Conservation (phyloP, 2,797 vertebrate genomes). For the Moxostoma hubbsi region DNA sequence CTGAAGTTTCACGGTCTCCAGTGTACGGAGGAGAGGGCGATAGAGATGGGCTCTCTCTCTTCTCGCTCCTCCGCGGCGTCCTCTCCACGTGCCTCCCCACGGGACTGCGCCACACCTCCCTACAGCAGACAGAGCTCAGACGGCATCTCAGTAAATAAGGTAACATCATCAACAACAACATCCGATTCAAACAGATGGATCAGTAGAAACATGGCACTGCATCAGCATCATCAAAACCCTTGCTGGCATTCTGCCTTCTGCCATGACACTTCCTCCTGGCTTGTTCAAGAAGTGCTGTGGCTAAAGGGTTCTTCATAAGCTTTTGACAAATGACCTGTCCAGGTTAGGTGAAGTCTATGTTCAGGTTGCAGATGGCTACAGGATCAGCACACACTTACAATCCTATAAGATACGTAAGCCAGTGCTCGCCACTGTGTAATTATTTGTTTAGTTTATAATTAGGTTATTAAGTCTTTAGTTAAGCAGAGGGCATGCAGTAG, state of each 20-base stretch:
- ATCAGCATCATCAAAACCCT: too few relatives aligned
- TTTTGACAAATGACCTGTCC: neutral
- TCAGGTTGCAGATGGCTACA: constrained; percentile 8
- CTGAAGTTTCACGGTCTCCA: constrained; percentile 79
- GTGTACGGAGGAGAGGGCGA: constrained; percentile 84
- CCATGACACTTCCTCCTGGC: too few relatives aligned
- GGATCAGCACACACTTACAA: constrained; percentile 16
- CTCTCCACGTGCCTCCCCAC: constrained; percentile 29
- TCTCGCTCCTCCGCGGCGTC: constrained; percentile 61
- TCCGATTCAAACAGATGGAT: too few relatives aligned
- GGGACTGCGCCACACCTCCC: constrained; percentile 38
- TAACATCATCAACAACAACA: neutral
- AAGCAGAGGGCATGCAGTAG: too few relatives aligned
- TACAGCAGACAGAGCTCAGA: constrained; percentile 22
- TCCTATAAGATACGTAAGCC: too few relatives aligned
- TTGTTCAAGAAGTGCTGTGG: neutral
- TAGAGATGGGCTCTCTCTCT: constrained; percentile 76
- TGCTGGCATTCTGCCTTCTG: too few relatives aligned
- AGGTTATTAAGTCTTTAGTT: too few relatives aligned
- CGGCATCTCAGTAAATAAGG: constrained; percentile 23
- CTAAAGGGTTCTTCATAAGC: neutral
- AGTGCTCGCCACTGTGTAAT: too few relatives aligned
- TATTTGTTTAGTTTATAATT: too few relatives aligned
- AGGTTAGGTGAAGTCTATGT: neutral
- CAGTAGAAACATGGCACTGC: too few relatives aligned